Evolutionary conservation across 2,888 invertebrate species (phyloP).

Genomic region (Synanthedon vespiformis): DNA sequence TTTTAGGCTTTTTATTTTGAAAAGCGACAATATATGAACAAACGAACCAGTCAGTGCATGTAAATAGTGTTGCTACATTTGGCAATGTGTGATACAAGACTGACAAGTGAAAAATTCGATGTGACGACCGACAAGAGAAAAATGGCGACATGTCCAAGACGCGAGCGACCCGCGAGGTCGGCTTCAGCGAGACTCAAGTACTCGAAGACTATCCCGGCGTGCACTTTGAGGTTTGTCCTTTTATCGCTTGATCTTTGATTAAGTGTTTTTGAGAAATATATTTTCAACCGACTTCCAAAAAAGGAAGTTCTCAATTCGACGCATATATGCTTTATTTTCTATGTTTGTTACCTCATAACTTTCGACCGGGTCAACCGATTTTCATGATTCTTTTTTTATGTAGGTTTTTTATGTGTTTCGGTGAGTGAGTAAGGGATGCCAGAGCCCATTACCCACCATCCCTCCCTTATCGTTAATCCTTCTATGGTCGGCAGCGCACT

Average conservation of each 20-base stretch:
- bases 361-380: too few species aligned
- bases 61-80: conserved; percentile 1
- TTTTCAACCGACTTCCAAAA: too few species aligned
- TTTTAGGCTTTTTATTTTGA: conserved; percentile 4
- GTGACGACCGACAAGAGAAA: conserved; percentile 11
- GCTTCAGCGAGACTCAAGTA: conserved; percentile 51
- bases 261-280: neutral
- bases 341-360: too few species aligned
- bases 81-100: neutral
- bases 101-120: conserved; percentile 1
- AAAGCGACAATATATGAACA: conserved; percentile 5
- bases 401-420: too few species aligned
- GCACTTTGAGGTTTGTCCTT: conserved; percentile 41
- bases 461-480: too few species aligned
- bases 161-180: conserved; percentile 42
- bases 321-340: too few species aligned
- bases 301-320: too few species aligned
- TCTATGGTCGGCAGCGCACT: too few species aligned
- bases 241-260: neutral
- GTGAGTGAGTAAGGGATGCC: too few species aligned
- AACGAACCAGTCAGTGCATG: conserved; percentile 1
- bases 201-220: conserved; percentile 55
- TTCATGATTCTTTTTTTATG: too few species aligned
- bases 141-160: conserved; percentile 54
- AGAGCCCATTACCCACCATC: too few species aligned